Percentiles rank a stretch among this genome's conserved stretches.
Conservation (phyloP, 2,888 invertebrate genomes). For the Cheilosia variabilis region DNA sequence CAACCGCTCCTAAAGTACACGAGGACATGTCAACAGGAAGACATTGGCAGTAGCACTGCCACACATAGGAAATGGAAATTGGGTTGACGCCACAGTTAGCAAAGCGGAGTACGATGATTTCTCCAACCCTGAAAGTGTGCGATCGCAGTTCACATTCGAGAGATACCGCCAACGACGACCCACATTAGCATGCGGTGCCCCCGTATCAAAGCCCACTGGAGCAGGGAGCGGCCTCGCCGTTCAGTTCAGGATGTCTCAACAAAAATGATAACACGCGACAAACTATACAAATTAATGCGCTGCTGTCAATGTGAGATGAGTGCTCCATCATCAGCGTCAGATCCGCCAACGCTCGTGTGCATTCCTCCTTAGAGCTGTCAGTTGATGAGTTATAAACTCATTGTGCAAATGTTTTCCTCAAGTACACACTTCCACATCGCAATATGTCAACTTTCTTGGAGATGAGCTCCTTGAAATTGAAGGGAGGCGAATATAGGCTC, state of each 20-base stretch:
- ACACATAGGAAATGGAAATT: constrained; percentile 61
- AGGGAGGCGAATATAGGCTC: constrained; percentile 19
- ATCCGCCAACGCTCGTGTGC: background rate
- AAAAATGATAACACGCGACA: constrained; percentile 60
- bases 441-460: constrained; percentile 45
- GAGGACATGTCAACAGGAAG: constrained; percentile 62
- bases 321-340: constrained; percentile 46
- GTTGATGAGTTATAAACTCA: constrained; percentile 58
- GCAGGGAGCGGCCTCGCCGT: background rate
- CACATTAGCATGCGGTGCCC: constrained; percentile 19
- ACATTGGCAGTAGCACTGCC: constrained; percentile 59
- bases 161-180: constrained; percentile 24
- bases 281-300: constrained; percentile 62
- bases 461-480: background rate
- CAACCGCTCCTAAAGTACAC: constrained; percentile 30
- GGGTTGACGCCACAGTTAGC: constrained; percentile 54
- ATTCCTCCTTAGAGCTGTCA: constrained; percentile 20
- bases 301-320: constrained; percentile 60
- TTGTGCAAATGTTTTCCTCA: constrained; percentile 56
- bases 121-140: constrained; percentile 44
- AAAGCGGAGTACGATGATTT: constrained; percentile 43
- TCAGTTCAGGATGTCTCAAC: constrained; percentile 3
- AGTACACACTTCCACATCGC: constrained; percentile 48
- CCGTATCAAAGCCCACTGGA: too few species aligned
- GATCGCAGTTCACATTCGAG: background rate